These are phyloP conservation scores for Campylorhamphus procurvoides DNA, from an alignment of 2,113 vertebrate genomes.

Conservation along the genomic window DNA sequence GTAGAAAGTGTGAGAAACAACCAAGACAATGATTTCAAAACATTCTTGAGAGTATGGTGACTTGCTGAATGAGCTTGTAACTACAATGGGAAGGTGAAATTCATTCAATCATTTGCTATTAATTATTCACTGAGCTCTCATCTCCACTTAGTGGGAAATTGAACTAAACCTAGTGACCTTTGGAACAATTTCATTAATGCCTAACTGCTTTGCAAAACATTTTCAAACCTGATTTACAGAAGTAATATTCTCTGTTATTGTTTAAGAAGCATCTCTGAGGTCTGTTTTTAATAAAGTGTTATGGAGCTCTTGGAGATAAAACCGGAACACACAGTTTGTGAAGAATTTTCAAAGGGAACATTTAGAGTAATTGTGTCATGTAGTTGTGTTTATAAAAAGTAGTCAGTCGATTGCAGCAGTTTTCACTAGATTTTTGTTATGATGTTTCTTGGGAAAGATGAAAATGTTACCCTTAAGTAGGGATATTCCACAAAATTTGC, in stretches of 20 bases:
- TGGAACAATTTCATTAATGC: slow-evolving; percentile 18
- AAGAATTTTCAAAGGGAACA: background rate
- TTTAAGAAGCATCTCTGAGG: slow-evolving; percentile 5
- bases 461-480: background rate
- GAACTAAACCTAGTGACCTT: slow-evolving; percentile 28
- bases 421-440: background rate
- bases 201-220: slow-evolving; percentile 28
- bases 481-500: background rate
- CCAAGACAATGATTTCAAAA: background rate
- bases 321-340: rapidly evolving
- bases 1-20: background rate
- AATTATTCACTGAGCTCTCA: slow-evolving; percentile 40
- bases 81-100: background rate
- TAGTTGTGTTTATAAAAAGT: background rate
- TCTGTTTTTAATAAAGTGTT: slow-evolving; percentile 53
- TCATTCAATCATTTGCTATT: slow-evolving; percentile 16
- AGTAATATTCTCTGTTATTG: slow-evolving; percentile 45
- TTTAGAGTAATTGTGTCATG: background rate
- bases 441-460: background rate
- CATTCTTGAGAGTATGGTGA: background rate
- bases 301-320: background rate
- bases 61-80: background rate
- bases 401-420: background rate
- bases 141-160: slow-evolving; percentile 20
- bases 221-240: slow-evolving; percentile 59